Percentiles rank a stretch among this genome's conserved stretches.
Conservation (phyloP, 2,113 vertebrate genomes). For the Phylloscopus whistleri region DNA sequence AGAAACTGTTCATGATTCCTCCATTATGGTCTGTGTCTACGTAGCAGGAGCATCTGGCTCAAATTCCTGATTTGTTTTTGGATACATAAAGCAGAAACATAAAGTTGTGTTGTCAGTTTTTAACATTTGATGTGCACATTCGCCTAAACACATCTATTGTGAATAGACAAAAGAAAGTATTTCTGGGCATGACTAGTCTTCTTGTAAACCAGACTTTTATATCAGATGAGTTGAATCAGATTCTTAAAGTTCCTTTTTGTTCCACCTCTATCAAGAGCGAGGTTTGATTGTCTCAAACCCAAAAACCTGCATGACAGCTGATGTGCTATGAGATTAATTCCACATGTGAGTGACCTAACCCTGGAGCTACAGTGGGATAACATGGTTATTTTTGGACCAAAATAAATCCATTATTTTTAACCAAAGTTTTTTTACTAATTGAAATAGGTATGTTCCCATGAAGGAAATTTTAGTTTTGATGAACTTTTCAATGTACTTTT, state of each 20-base stretch:
- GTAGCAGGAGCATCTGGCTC: neutral
- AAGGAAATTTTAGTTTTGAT: neutral
- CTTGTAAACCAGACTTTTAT: neutral
- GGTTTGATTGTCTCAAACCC: neutral
- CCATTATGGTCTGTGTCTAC: neutral
- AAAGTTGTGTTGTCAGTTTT: fast-evolving
- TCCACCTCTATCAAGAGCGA: neutral
- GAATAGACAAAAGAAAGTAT: neutral
- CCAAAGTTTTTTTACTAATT: neutral
- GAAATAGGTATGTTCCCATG: neutral
- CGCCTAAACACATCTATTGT: neutral
- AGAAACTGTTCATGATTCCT: neutral
- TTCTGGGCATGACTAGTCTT: neutral
- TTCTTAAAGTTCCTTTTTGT: neutral
- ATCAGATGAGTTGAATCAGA: neutral
- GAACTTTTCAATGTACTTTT: neutral
- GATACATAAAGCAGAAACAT: neutral
- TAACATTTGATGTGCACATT: neutral
- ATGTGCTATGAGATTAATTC: neutral
- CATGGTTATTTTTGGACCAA: neutral
- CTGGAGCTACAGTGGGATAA: neutral
- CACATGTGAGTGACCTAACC: neutral
- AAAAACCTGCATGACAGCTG: neutral
- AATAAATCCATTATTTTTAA: neutral
- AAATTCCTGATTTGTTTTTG: neutral